These are phyloP conservation scores for Myodes glareolus DNA, from an alignment of 2,113 vertebrate species.

Conservation along the genomic window DNA sequence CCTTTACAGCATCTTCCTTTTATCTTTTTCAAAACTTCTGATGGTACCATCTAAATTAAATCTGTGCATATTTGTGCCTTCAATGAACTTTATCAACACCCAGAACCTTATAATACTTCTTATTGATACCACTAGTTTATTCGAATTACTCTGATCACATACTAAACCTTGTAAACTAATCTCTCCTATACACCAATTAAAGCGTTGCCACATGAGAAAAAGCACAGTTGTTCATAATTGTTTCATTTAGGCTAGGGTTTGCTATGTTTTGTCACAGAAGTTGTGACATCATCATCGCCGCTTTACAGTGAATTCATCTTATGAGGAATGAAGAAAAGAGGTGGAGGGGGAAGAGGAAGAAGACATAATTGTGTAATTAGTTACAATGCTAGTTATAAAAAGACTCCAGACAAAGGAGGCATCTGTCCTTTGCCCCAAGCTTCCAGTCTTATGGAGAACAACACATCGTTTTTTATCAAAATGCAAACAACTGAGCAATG, in stretches of 20 bases:
- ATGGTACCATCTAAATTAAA: not conserved
- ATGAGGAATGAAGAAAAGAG: not conserved
- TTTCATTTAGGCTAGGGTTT: not conserved
- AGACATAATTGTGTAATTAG: not conserved
- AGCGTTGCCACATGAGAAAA: not conserved
- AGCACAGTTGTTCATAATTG: not conserved
- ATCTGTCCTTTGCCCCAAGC: not conserved
- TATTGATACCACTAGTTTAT: not conserved
- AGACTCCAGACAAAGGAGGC: not conserved
- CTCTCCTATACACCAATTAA: not conserved
- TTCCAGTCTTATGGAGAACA: not conserved
- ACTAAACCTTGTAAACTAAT: not conserved
- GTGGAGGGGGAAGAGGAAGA: not conserved
- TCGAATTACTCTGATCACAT: not conserved
- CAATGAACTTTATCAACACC: not conserved
- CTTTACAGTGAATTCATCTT: conserved; percentile 1
- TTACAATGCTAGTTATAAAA: not conserved
- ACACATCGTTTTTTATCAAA: not conserved
- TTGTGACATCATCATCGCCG: not conserved
- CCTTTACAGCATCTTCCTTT: not conserved
- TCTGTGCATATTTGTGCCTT: not conserved
- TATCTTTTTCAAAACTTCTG: not conserved
- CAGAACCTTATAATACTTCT: not conserved
- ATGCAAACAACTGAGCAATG: not conserved
- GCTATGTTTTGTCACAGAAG: not conserved